phyloP scores from a whole-genome alignment of 2,888 invertebrate genomes.

The Mythimna loreyi region DNA sequence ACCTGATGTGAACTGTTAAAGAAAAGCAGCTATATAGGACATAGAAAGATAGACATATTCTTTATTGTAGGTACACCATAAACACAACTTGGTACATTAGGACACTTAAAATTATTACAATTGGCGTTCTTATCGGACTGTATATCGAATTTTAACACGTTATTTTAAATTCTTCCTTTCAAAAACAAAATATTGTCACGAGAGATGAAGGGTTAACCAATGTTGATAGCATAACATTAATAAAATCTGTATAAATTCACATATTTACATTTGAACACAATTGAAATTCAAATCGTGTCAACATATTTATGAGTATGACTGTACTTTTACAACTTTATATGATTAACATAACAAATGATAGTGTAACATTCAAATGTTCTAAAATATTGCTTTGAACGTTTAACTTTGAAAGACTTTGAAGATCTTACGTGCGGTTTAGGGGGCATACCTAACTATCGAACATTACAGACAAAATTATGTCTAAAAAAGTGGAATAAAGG shows the following conservation, averaged over 20 bases:
- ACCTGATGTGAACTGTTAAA: too few relatives aligned
- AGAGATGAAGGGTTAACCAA: slow-evolving; percentile 46
- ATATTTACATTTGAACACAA: slow-evolving; percentile 49
- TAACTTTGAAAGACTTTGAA: slow-evolving; percentile 39
- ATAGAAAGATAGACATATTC: too few relatives aligned
- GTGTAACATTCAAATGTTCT: slow-evolving; percentile 5
- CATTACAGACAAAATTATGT: slow-evolving; percentile 13
- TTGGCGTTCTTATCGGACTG: too few relatives aligned
- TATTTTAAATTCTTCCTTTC: slow-evolving; percentile 30
- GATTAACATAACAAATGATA: slow-evolving; percentile 42
- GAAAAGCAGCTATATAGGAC: too few relatives aligned
- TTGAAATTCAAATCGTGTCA: slow-evolving; percentile 53
- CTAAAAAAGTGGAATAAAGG: not conserved
- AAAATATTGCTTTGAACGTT: slow-evolving; percentile 27
- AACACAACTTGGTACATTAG: too few relatives aligned
- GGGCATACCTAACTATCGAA: slow-evolving; percentile 10
- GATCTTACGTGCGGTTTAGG: slow-evolving; percentile 3
- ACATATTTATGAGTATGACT: slow-evolving; percentile 54
- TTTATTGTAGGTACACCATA: too few relatives aligned
- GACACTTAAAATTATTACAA: too few relatives aligned
- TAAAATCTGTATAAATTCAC: slow-evolving; percentile 51
- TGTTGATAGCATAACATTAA: slow-evolving; percentile 35
- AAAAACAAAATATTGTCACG: slow-evolving; percentile 38
- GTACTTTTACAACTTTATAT: slow-evolving; percentile 54
- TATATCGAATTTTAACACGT: too few relatives aligned